phyloP scores from a whole-genome alignment of 2,888 invertebrate species.

The Danaus chrysippus region DNA sequence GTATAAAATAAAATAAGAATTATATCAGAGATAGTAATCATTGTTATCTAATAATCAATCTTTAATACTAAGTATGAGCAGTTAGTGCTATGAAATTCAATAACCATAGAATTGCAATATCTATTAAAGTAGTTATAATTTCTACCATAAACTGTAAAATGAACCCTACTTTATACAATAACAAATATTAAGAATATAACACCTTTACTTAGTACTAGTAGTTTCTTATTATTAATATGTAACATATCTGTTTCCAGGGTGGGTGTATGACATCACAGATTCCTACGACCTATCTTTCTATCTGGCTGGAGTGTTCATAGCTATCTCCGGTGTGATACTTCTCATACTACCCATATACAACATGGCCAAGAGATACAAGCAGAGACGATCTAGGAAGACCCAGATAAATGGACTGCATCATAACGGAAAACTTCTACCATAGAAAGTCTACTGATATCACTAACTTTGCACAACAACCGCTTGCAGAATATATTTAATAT shows the following conservation, averaged over 20 bases:
- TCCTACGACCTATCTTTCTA: constrained; percentile 90
- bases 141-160: too few species aligned
- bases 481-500: not conserved
- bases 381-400: constrained; percentile 10
- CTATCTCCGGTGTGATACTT: constrained; percentile 84
- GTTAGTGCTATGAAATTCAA: too few species aligned
- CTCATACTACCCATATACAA: constrained; percentile 49
- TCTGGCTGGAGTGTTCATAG: constrained; percentile 88
- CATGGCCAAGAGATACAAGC: constrained; percentile 27
- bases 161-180: too few species aligned
- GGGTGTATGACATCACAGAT: constrained; percentile 88
- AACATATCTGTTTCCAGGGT: constrained; percentile 76
- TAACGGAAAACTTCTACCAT: constrained; percentile 22
- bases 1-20: not conserved
- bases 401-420: constrained; percentile 36
- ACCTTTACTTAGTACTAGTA: too few species aligned
- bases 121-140: too few species aligned
- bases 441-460: not conserved
- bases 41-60: too few species aligned
- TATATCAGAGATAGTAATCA: too few species aligned
- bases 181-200: too few species aligned
- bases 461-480: not conserved
- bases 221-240: too few species aligned
- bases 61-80: too few species aligned
- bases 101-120: too few species aligned